Evolutionary conservation across 2,113 vertebrate genomes (phyloP).

Genomic region (Centrocercus urophasianus): DNA sequence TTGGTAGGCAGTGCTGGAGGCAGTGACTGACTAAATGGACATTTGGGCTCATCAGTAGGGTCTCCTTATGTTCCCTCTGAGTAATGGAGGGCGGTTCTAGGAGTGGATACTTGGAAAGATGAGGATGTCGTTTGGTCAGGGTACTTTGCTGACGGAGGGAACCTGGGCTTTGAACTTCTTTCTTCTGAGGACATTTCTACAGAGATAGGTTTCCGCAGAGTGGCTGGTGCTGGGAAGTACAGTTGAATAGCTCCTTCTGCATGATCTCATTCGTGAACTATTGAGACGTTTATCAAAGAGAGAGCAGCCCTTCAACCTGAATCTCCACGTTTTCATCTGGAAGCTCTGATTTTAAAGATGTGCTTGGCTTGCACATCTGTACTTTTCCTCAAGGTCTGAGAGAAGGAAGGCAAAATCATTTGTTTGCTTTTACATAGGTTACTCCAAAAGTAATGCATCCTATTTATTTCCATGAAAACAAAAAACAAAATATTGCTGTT

Average conservation of each 20-base stretch:
- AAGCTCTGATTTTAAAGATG: not conserved
- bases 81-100: not conserved
- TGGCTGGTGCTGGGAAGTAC: not conserved
- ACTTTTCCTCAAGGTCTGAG: not conserved
- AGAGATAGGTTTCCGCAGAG: not conserved
- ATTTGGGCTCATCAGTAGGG: not conserved
- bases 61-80: not conserved
- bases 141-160: not conserved
- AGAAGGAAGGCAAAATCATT: not conserved
- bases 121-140: not conserved
- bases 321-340: not conserved
- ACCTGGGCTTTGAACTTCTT: not conserved
- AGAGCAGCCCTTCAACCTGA: not conserved
- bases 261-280: conserved; percentile 7
- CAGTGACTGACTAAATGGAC: rapidly evolving
- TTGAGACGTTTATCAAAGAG: not conserved
- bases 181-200: not conserved
- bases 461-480: no score
- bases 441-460: no score
- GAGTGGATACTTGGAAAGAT: not conserved
- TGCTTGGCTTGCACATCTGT: not conserved
- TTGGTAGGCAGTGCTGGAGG: not conserved
- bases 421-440: not conserved
- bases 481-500: no score
- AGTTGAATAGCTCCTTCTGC: conserved; percentile 18